phyloP scores from a whole-genome alignment of 1,140 invertebrate species.

The Dryas iulia region DNA sequence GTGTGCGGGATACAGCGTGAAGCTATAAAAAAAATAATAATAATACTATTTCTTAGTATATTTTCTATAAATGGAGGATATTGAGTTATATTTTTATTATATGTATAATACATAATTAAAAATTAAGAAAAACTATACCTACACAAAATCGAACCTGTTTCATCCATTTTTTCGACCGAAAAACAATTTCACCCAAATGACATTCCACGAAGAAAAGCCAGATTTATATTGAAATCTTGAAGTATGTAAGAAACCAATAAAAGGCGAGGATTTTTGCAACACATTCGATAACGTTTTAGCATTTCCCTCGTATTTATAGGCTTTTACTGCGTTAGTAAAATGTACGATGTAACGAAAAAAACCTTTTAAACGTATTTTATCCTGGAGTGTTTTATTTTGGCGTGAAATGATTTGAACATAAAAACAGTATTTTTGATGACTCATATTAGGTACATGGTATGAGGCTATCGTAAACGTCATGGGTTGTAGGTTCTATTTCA shows the following conservation, averaged over 20 bases:
- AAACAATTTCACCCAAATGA: background rate
- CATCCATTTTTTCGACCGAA: background rate
- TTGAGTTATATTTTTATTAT: too few species aligned
- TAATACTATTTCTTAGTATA: too few species aligned
- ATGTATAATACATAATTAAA: too few species aligned
- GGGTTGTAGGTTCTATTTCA: too few species aligned
- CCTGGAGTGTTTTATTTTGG: background rate
- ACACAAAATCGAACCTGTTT: background rate
- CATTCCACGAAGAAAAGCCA: background rate
- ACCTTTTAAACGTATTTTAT: background rate
- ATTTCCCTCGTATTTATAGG: background rate
- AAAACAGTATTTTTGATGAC: background rate
- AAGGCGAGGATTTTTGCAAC: background rate
- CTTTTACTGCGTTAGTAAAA: background rate
- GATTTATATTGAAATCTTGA: background rate
- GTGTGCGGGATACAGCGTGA: too few species aligned
- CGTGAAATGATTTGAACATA: background rate
- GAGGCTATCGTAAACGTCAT: too few species aligned
- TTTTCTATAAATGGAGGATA: too few species aligned
- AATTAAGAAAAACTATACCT: too few species aligned
- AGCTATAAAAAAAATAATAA: too few species aligned
- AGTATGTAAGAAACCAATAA: constrained; percentile 2
- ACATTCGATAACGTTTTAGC: background rate
- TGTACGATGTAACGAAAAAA: background rate
- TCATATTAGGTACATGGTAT: too few species aligned